Conservation (phyloP, 2,888 invertebrate species). For the Julus scandinavius region DNA sequence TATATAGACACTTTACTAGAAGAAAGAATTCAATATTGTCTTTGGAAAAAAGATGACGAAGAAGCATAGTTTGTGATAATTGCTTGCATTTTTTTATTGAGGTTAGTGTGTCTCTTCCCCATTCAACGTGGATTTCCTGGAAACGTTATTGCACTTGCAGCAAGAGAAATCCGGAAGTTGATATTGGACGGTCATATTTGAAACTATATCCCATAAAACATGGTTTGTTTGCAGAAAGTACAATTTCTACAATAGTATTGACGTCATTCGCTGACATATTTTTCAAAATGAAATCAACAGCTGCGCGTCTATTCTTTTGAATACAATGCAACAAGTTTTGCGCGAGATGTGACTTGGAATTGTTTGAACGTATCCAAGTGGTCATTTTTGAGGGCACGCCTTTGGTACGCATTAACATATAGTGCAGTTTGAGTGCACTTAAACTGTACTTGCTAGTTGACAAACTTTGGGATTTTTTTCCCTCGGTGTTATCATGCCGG, state of each 20-base stretch:
- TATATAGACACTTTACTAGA: no score
- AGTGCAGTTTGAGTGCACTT: conserved; percentile 16
- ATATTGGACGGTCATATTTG: neutral
- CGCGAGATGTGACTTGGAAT: neutral
- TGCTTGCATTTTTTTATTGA: neutral
- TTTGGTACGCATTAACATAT: conserved; percentile 18
- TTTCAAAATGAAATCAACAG: neutral
- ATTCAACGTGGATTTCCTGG: neutral
- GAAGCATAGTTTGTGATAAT: neutral
- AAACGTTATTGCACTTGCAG: neutral
- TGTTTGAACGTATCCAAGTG: conserved; percentile 8
- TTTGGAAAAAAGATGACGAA: no score
- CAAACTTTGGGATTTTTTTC: neutral
- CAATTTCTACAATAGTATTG: neutral
- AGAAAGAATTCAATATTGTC: no score
- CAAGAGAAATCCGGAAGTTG: neutral
- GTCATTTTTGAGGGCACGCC: conserved; percentile 29
- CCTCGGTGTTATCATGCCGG: neutral
- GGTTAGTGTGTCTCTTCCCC: neutral
- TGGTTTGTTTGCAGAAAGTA: neutral
- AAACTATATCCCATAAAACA: neutral
- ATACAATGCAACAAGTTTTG: neutral
- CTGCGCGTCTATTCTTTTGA: neutral
- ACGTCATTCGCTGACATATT: neutral
- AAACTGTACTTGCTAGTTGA: neutral